Conservation (phyloP, 2,797 vertebrate genomes). For the Typhlichthys subterraneus region DNA sequence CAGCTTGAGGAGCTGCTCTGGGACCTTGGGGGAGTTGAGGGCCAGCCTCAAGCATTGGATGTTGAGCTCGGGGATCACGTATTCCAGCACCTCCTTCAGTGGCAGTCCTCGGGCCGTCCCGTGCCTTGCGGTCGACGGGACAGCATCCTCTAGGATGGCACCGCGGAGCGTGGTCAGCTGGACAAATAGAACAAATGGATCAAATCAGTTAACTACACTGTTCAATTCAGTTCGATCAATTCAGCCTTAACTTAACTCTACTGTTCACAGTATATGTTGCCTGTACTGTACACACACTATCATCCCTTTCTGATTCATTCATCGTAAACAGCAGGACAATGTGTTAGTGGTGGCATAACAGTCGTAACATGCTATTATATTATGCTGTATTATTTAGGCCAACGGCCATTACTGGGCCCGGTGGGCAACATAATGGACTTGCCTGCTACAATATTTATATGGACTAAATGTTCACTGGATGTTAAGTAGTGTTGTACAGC, state of each 20-base stretch:
- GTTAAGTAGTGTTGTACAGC: conserved; percentile 56
- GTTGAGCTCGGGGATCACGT: conserved; percentile 92
- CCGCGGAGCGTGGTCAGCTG: conserved; percentile 94
- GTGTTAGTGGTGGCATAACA: background rate
- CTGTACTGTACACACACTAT: background rate
- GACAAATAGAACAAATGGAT: conserved; percentile 20
- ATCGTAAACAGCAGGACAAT: background rate
- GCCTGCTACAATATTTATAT: conserved; percentile 63
- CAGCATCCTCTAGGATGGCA: conserved; percentile 94
- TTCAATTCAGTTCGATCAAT: background rate
- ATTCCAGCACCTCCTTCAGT: conserved; percentile 95
- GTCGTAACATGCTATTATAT: conserved; percentile 17
- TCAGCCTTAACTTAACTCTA: background rate
- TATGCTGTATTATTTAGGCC: conserved; percentile 32
- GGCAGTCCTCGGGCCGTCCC: conserved; percentile 93
- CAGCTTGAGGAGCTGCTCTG: conserved; percentile 92
- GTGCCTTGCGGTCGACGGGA: conserved; percentile 92
- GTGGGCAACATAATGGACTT: conserved; percentile 37
- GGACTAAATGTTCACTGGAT: conserved; percentile 39
- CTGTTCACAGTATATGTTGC: background rate
- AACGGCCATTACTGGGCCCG: conserved; percentile 28
- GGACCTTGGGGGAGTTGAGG: conserved; percentile 88
- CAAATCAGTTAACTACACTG: background rate
- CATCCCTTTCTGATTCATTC: too few species aligned
- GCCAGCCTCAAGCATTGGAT: conserved; percentile 91